These are phyloP conservation scores for Teleogryllus oceanicus DNA, from an alignment of 2,888 invertebrate genomes.

Conservation along the genomic window DNA sequence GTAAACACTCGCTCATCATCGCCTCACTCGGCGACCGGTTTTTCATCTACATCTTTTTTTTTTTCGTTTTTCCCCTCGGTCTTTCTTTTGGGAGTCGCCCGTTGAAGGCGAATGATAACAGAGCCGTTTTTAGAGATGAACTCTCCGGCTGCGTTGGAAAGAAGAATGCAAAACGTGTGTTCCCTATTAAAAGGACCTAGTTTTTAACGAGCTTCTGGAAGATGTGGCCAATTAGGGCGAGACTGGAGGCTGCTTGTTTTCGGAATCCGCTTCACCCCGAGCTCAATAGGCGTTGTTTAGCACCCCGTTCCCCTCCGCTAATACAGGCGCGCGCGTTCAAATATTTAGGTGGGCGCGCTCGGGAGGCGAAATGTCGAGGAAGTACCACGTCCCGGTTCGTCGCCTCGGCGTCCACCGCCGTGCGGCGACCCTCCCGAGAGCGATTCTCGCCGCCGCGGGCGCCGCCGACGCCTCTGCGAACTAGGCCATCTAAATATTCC, in stretches of 20 bases:
- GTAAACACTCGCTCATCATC: slow-evolving; percentile 8
- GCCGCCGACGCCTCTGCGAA: neutral
- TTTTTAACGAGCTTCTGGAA: neutral
- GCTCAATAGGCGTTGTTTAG: too few species aligned
- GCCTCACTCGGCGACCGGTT: neutral
- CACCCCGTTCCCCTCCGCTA: too few species aligned
- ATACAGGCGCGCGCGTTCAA: too few species aligned
- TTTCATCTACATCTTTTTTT: neutral
- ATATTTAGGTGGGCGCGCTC: too few species aligned
- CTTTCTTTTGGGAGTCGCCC: neutral
- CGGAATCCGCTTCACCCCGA: too few species aligned
- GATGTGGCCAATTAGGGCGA: neutral
- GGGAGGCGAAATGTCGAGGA: too few species aligned
- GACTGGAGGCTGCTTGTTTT: neutral
- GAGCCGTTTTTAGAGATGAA: neutral
- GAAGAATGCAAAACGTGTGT: neutral
- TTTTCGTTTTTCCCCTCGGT: neutral
- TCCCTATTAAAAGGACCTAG: neutral
- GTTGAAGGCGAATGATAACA: neutral
- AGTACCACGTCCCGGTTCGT: too few species aligned
- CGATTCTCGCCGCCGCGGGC: too few species aligned
- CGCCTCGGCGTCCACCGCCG: too few species aligned
- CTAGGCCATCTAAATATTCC: slow-evolving; percentile 18
- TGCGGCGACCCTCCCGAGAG: too few species aligned
- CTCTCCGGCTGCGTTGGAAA: neutral